These are phyloP conservation scores for Amblyraja radiata DNA, from an alignment of 2,797 vertebrate species.

Conservation along the genomic window DNA sequence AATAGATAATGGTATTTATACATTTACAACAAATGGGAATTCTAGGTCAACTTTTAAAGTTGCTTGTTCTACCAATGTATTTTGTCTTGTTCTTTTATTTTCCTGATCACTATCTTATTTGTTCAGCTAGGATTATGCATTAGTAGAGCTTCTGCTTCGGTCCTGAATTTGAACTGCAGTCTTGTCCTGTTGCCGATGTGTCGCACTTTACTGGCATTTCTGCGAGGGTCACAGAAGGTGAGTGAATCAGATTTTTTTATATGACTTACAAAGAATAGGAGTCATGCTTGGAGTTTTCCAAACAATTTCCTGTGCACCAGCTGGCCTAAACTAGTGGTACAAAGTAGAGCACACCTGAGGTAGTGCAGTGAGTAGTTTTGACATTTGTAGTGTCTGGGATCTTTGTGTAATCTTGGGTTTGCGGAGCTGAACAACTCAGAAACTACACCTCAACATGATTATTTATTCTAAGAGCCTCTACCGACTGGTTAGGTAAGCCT, in stretches of 20 bases:
- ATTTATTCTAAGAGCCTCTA: no score
- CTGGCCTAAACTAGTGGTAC: not conserved
- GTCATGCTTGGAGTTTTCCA: not conserved
- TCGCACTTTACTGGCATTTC: slow-evolving; percentile 72
- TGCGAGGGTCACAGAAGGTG: slow-evolving; percentile 78
- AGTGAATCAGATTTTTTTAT: slow-evolving; percentile 39
- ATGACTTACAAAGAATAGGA: not conserved
- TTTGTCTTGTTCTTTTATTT: slow-evolving; percentile 5
- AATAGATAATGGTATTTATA: not conserved
- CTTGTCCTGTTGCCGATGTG: slow-evolving; percentile 87
- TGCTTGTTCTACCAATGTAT: not conserved
- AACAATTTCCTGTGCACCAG: not conserved
- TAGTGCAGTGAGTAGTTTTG: no score
- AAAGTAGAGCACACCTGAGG: no score
- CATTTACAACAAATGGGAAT: not conserved
- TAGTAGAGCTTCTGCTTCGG: slow-evolving; percentile 88
- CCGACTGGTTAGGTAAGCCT: no score
- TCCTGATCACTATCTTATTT: slow-evolving; percentile 58
- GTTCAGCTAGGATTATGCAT: slow-evolving; percentile 88
- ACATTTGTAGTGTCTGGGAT: no score
- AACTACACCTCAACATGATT: no score
- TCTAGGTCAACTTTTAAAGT: not conserved
- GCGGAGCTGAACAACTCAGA: no score
- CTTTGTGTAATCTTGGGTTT: no score
- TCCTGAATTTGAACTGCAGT: slow-evolving; percentile 93